phyloP scores from a whole-genome alignment of 2,797 vertebrate species.

The Pterois miles region DNA sequence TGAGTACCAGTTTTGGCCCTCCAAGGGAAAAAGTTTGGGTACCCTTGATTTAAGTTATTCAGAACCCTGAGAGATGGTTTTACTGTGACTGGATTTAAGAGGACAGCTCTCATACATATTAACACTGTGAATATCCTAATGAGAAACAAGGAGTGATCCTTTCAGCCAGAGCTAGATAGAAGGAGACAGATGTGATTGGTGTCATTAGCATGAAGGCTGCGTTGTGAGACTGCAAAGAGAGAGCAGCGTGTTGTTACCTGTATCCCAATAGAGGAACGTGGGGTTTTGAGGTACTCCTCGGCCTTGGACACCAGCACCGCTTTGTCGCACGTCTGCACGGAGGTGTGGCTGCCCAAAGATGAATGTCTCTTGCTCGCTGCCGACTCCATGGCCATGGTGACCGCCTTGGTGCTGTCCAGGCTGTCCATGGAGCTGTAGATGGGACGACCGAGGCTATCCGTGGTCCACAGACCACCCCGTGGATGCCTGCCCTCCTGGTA shows the following conservation, averaged over 20 bases:
- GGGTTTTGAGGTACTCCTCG: slow-evolving; percentile 93
- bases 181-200: slow-evolving; percentile 9
- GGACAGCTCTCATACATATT: slow-evolving; percentile 4
- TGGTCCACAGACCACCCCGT: slow-evolving; percentile 89
- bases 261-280: slow-evolving; percentile 94
- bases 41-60: background rate
- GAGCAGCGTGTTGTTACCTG: slow-evolving; percentile 85
- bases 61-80: background rate
- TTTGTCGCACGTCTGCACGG: slow-evolving; percentile 91
- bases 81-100: background rate
- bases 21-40: background rate
- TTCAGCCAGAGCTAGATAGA: background rate
- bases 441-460: slow-evolving; percentile 87
- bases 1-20: no score
- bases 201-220: background rate
- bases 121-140: slow-evolving; percentile 1
- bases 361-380: slow-evolving; percentile 88
- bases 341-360: slow-evolving; percentile 86
- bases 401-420: slow-evolving; percentile 95
- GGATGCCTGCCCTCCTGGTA: slow-evolving; percentile 92
- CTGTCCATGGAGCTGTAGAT: slow-evolving; percentile 97
- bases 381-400: slow-evolving; percentile 94
- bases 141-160: background rate
- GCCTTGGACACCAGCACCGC: slow-evolving; percentile 91
- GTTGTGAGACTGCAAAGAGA: background rate